phyloP scores from a whole-genome alignment of 1,140 invertebrate species.

The Episyrphus balteatus region DNA sequence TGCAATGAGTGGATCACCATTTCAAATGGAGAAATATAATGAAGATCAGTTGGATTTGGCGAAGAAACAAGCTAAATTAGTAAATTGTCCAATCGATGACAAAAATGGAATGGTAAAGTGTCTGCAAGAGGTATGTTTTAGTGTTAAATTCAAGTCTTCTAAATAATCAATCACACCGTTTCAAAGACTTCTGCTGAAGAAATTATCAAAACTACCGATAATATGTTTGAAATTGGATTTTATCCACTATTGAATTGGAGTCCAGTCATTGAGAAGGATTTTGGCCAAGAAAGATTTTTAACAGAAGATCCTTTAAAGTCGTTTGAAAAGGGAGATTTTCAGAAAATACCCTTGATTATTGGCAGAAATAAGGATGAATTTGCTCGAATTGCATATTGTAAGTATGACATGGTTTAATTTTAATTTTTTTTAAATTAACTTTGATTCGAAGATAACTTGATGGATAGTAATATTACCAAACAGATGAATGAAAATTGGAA shows the following conservation, averaged over 20 bases:
- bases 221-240: conserved; percentile 35
- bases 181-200: conserved; percentile 28
- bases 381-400: conserved; percentile 19
- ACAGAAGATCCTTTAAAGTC: conserved; percentile 42
- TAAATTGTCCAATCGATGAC: conserved; percentile 49
- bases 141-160: too few relatives aligned
- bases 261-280: conserved; percentile 51
- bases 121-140: conserved; percentile 37
- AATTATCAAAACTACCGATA: conserved; percentile 36
- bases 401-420: conserved; percentile 36
- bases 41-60: conserved; percentile 37
- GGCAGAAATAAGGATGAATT: conserved; percentile 51
- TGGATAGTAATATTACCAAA: neutral
- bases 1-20: conserved; percentile 35
- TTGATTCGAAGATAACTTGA: neutral
- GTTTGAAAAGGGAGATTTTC: conserved; percentile 41
- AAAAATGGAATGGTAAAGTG: conserved; percentile 46
- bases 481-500: neutral
- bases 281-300: conserved; percentile 50
- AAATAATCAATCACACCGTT: neutral
- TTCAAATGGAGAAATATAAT: conserved; percentile 41
- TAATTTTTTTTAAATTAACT: conserved; percentile 22
- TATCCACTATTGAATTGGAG: conserved; percentile 43
- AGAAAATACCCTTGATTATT: conserved; percentile 47
- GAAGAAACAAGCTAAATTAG: conserved; percentile 47